A percentile compares a stretch with the other conserved stretches of the same genome.
These are phyloP conservation scores for Lepidostoma basale DNA, from an alignment of 1,140 invertebrate species.

Conservation along the genomic window DNA sequence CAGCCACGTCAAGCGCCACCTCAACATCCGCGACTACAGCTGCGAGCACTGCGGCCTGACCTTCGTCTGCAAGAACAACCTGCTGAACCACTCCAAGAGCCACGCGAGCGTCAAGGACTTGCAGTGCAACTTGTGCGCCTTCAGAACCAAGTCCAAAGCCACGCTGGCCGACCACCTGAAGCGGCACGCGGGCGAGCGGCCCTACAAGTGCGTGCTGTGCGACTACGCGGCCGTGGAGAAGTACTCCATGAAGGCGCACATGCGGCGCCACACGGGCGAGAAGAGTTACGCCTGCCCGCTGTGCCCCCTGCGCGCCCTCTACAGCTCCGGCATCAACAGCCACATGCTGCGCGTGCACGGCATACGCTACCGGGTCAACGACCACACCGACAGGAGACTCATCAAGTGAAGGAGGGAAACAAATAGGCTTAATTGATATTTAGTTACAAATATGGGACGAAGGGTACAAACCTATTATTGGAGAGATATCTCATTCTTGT, in stretches of 20 bases:
- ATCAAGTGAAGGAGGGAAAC: too few relatives aligned
- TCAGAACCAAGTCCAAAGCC: conserved; percentile 57
- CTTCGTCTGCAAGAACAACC: conserved; percentile 58
- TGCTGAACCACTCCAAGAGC: conserved; percentile 47
- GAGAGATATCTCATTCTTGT: too few relatives aligned
- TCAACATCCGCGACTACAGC: conserved; percentile 92
- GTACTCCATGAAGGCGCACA: conserved; percentile 40
- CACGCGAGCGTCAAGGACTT: conserved; percentile 42
- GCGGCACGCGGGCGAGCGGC: conserved; percentile 42
- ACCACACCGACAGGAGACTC: too few relatives aligned
- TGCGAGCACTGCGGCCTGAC: conserved; percentile 62
- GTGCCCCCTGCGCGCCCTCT: conserved; percentile 41
- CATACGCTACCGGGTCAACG: neutral
- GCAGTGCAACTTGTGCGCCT: conserved; percentile 62
- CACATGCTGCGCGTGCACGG: too few relatives aligned
- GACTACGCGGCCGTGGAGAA: conserved; percentile 42
- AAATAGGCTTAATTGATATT: too few relatives aligned
- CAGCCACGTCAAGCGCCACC: conserved; percentile 94
- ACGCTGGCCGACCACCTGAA: conserved; percentile 50
- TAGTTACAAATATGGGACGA: too few relatives aligned
- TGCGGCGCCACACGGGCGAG: conserved; percentile 38
- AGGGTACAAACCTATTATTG: too few relatives aligned
- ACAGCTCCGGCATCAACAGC: conserved; percentile 43
- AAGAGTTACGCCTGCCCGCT: conserved; percentile 7
- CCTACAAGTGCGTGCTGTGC: conserved; percentile 36